Base-by-base conservation (phyloP, 2,888 invertebrate species). In the Phaonia tiefii region DNA sequence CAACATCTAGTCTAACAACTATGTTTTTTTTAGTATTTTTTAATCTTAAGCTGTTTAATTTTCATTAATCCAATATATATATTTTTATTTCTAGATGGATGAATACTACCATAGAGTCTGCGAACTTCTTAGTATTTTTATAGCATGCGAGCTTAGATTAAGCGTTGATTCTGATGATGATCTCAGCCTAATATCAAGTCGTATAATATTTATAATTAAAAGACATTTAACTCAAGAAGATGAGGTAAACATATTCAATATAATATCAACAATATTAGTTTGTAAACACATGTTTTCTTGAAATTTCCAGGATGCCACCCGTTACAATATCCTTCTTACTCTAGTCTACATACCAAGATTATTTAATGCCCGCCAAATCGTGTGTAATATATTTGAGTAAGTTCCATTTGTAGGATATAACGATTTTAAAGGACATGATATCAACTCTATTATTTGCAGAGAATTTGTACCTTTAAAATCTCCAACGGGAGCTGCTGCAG, bases 61-160 rank as follows among this genome's bases (percentile, higher is more conserved):
- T n/a, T n/a, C n/a, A n/a, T n/a, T n/a, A n/a, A n/a, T n/a, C n/a
- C n/a, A n/a, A n/a, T n/a, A n/a, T n/a, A n/a, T n/a, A n/a, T n/a
- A n/a, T n/a, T n/a, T n/a, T n/a, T n/a, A n/a, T n/a, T n/a, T n/a
- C n/a, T n/a, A n/a, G 67, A 63, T 83, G 17, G 67, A 79, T 5
- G 76, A 49, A 44, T 84, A 82, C 13, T 79, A 83, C 3, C 86
- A 86, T n/a, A 85, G 87, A n/a, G 83, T 88, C 72, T 85, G 86
- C 65, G 84, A 84, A 22, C 85, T 88, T 22, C 81, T 87, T 11
- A 85, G 86, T 63, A 85, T 84, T 49, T 88, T 86, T 66, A 86
- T 87, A 76, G 84, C 84, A 46, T 88, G 86, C 56, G 87, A 88
- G 63, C 67, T 87, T 58, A 85, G 87, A 11, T 83, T 84, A 11